Evolutionary conservation across 92 coral and sea anemone species (phyloP).

Genomic region (Heliopora coerulea): DNA sequence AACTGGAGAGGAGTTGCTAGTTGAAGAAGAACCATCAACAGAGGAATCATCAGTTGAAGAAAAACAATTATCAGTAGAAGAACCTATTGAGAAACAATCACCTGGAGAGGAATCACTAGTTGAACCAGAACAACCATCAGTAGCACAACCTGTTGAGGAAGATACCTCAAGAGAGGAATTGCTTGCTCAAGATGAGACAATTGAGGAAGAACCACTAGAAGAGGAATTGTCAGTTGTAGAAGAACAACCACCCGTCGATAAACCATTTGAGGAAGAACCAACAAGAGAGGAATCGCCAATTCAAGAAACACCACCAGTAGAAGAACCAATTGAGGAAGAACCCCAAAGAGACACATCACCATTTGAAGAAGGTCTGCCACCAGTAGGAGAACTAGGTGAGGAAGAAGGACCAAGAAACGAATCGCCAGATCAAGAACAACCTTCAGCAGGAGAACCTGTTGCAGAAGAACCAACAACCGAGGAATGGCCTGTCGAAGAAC

Average conservation of each 20-base stretch:
- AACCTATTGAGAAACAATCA: not conserved
- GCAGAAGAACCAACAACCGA: constrained; percentile 70
- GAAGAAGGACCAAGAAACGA: constrained; percentile 22
- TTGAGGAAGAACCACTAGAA: too few species aligned
- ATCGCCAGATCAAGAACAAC: constrained; percentile 42
- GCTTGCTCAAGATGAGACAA: not conserved
- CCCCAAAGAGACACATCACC: too few species aligned
- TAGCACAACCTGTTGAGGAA: not conserved
- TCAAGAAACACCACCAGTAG: too few species aligned
- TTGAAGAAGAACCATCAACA: not conserved
- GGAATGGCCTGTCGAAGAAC: constrained; percentile 77
- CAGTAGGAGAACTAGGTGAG: too few species aligned
- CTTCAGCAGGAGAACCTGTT: constrained; percentile 62
- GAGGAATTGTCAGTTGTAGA: too few species aligned
- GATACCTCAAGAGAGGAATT: not conserved
- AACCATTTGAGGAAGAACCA: too few species aligned
- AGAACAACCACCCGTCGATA: too few species aligned
- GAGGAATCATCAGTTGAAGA: not conserved
- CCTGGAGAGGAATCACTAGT: not conserved
- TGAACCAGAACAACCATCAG: not conserved
- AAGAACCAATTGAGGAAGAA: too few species aligned
- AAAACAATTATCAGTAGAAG: not conserved
- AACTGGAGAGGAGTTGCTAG: not conserved
- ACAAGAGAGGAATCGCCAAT: too few species aligned
- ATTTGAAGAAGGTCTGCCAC: too few species aligned